phyloP scores from a whole-genome alignment of 2,888 invertebrate species.

The Neoaliturus tenellus region DNA sequence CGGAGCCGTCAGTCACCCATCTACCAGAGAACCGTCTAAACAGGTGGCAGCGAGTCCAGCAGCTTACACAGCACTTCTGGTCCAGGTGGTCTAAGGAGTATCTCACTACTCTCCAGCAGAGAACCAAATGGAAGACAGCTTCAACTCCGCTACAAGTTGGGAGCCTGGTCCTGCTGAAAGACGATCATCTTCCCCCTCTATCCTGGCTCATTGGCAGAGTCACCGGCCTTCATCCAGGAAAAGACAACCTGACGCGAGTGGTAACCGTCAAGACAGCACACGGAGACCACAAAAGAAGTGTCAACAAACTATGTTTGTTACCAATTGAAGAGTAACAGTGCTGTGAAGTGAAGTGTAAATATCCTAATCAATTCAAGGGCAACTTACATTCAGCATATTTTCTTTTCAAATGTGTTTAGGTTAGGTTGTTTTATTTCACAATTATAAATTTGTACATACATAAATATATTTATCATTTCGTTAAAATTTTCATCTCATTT shows the following conservation, averaged over 20 bases:
- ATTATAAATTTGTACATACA: too few species aligned
- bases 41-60: conserved; percentile 61
- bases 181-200: background rate
- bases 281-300: too few species aligned
- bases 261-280: background rate
- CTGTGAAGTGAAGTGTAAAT: too few species aligned
- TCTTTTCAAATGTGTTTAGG: too few species aligned
- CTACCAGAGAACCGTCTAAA: conserved; percentile 53
- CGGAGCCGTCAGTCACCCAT: conserved; percentile 57
- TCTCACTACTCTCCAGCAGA: conserved; percentile 60
- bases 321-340: too few species aligned
- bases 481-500: too few species aligned
- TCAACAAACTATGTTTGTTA: too few species aligned
- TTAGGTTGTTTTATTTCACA: too few species aligned
- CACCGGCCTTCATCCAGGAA: background rate
- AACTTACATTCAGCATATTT: too few species aligned
- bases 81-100: conserved; percentile 65
- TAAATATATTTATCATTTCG: too few species aligned
- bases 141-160: background rate
- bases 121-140: conserved; percentile 52
- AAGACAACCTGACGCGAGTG: background rate
- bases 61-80: conserved; percentile 63
- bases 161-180: background rate
- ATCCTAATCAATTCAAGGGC: too few species aligned
- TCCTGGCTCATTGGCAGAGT: conserved; percentile 5